Base-by-base conservation (phyloP, 2,797 vertebrate genomes). In the Urocyon cinereoargenteus region DNA sequence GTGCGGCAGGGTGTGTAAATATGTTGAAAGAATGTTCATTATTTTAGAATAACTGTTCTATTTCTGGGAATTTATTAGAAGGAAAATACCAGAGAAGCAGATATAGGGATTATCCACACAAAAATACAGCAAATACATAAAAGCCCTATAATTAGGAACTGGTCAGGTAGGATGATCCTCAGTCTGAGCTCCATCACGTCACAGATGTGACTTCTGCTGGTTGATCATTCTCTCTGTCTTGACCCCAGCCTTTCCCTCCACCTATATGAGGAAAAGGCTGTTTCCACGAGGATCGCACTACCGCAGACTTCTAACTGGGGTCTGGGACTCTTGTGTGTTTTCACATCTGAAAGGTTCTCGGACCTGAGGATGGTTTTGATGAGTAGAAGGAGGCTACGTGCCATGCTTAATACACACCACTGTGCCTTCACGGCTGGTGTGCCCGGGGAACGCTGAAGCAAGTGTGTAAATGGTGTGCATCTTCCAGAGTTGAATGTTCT, bases 391-490 rank as follows among this genome's bases (percentile, higher is more conserved):
- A 66, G 64, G n/a, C 4, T 2, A 14, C 36, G 18, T 3, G 53
- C 61, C 45, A 18, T 3, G 1, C 10, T 59, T 13, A 53, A 3
- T 6, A 21, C 51, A 34, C 2, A 21, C 0, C 2, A n/a, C 61
- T 13, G 0, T 45, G 31, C 13, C n/a, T 34, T 6, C 21, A 8
- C 18, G 10, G 72, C 55, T 51, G 3, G 22, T 3, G 9, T 49
- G 28, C 8, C 18, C 22, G 31, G 21, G 12, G 18, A 49, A 34
- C 18, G 11, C 19, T 11, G 36, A 24, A 51, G 73, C 5, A 1
- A 22, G 2, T 10, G 10, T 49, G 22, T 22, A 73, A 3, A 16
- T 51, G 14, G 2, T 11, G 40, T 3, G 7, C 31, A 5, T 57
- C 34, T 34, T 75, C 34, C 28, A 8, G 45, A 36, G 18, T 31